Percentiles rank a stretch among this genome's conserved stretches.
These are phyloP conservation scores for Enteromius mattozi DNA, from an alignment of 2,797 vertebrate genomes.

Conservation along the genomic window DNA sequence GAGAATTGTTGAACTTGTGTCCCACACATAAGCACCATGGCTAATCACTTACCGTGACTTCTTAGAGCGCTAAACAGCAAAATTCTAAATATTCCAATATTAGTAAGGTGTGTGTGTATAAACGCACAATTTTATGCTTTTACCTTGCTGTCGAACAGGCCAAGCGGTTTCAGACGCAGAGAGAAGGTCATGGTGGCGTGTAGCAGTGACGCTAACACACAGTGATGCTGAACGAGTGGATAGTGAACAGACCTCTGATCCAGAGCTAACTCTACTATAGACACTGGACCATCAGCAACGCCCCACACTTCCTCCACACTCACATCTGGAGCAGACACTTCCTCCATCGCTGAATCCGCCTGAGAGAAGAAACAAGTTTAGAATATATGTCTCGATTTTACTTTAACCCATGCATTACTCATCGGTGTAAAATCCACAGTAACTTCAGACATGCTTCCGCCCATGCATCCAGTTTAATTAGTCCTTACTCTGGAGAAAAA, in stretches of 20 bases:
- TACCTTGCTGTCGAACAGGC: conserved; percentile 96
- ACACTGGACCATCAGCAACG: conserved; percentile 86
- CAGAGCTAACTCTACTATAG: conserved; percentile 92
- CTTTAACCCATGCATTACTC: background rate
- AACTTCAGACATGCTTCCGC: background rate
- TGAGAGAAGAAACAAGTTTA: conserved; percentile 61
- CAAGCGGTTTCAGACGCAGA: conserved; percentile 89
- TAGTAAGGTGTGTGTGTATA: background rate
- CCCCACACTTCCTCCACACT: conserved; percentile 91
- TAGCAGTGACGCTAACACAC: conserved; percentile 85
- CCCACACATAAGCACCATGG: background rate
- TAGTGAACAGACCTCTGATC: conserved; percentile 93
- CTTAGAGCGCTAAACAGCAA: background rate
- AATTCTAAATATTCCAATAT: background rate
- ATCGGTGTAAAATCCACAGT: background rate
- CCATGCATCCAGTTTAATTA: conserved; percentile 25
- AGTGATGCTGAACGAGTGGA: conserved; percentile 94
- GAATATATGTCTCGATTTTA: background rate
- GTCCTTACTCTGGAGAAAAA: conserved; percentile 51
- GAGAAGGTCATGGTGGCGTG: conserved; percentile 86
- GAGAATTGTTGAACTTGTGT: background rate
- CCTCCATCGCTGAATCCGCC: conserved; percentile 89
- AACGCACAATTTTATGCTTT: background rate
- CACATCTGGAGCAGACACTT: conserved; percentile 82
- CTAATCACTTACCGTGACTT: background rate